Evolutionary conservation across 2,797 vertebrate species (phyloP).

Genomic region (Peromyscus nudipes): DNA sequence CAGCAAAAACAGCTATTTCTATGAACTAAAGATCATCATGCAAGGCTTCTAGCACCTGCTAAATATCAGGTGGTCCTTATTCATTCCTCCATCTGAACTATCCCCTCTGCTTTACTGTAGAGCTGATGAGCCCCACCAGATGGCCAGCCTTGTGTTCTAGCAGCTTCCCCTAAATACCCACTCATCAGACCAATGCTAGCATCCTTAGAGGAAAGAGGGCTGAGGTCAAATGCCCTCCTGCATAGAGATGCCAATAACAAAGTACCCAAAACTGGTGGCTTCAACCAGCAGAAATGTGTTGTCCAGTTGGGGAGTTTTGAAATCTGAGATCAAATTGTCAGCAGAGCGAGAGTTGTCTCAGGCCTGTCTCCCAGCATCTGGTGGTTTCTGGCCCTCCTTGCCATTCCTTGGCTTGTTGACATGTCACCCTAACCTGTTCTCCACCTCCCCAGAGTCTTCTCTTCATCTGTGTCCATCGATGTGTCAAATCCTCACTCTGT

Average conservation of each 20-base stretch:
- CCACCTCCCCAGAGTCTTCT: not conserved
- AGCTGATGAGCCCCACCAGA: not conserved
- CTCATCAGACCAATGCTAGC: not conserved
- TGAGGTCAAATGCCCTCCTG: not conserved
- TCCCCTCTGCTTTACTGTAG: not conserved
- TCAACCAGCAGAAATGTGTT: not conserved
- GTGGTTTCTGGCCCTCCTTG: not conserved
- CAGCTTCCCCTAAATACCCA: not conserved
- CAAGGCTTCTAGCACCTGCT: not conserved
- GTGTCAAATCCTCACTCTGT: not conserved
- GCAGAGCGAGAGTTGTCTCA: rapidly evolving
- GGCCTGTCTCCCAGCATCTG: not conserved
- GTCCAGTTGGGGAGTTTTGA: not conserved
- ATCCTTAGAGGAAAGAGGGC: not conserved
- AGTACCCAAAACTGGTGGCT: not conserved
- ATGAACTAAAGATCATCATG: not conserved
- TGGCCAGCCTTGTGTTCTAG: too few species aligned
- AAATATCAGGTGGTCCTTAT: not conserved
- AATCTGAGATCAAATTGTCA: not conserved
- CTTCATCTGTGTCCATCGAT: not conserved
- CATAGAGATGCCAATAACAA: not conserved
- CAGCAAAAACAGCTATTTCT: not conserved
- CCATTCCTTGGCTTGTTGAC: not conserved
- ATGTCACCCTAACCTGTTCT: not conserved
- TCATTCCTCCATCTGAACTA: not conserved